A percentile compares a stretch with the other conserved stretches of the same genome.
phyloP scores from a whole-genome alignment of 2,113 vertebrate genomes.

The Peromyscus polionotus region DNA sequence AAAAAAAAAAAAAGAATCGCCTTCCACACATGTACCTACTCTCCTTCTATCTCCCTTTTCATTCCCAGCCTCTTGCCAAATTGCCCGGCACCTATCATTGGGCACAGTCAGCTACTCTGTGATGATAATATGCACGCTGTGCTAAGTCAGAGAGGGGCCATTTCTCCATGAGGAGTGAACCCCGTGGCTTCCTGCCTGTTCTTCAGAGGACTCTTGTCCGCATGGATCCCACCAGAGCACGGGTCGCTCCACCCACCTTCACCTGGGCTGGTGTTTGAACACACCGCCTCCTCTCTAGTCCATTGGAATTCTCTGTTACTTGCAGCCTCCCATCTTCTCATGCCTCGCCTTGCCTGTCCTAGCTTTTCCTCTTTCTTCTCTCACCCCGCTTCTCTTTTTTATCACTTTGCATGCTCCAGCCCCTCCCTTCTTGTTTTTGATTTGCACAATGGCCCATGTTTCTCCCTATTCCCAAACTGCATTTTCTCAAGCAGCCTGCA shows the following conservation, averaged over 20 bases:
- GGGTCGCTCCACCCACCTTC: background rate
- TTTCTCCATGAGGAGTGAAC: background rate
- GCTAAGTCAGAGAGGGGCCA: background rate
- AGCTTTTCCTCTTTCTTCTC: background rate
- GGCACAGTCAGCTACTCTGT: background rate
- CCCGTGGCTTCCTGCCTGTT: background rate
- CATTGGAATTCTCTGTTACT: background rate
- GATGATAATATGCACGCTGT: background rate
- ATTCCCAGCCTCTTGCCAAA: background rate
- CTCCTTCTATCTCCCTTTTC: background rate
- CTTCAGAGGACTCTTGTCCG: background rate
- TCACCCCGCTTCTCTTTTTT: background rate
- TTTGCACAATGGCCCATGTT: slow-evolving; percentile 51
- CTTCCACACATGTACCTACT: background rate
- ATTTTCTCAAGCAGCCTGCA: slow-evolving; percentile 59
- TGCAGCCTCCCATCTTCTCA: background rate
- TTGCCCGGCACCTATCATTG: background rate
- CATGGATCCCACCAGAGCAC: background rate
- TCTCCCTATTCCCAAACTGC: slow-evolving; percentile 42
- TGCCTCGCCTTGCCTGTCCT: background rate
- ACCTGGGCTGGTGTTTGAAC: background rate
- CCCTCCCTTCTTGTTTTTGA: slow-evolving; percentile 54
- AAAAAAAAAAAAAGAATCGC: no score
- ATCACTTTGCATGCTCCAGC: background rate
- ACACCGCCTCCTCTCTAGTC: background rate